Evolutionary conservation across 2,113 vertebrate species (phyloP), one percentile per base, ranked within the genome.

Genomic region (Chroicocephalus ridibundus): DNA sequence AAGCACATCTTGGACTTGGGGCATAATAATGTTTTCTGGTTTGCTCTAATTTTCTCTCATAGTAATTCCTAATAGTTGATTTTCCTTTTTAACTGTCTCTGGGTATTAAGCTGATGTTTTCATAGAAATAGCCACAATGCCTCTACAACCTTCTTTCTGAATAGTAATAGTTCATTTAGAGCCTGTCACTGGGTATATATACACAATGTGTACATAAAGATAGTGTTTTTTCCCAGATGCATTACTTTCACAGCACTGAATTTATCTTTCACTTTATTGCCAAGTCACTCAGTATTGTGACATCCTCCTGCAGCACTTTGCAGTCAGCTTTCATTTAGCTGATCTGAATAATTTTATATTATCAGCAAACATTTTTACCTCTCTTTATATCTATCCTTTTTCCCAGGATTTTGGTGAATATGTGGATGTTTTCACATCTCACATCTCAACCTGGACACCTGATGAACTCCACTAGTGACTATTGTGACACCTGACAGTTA

Each of bases 61-160:
- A 82, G 31, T 61, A 74, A 82, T 68, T 96, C 72, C 51, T 71
- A 92, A 68, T 10, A 75, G 32, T 13, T 95, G 15, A 62, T 78
- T 91, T 96, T 84, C 12, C 6, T 49, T 93, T 96, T 70, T 57
- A 84, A 76, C 17, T 87, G 27, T 95, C 89, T 93, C 77, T 91
- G 44, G 44, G 13, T 93, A 76, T 93, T 96, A 94, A 65, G 38
- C 26, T 76, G 46, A 82, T 84, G 40, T 47, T 87, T 93, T 91
- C 36, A 61, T 20, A 76, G 52, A 93, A 91, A 76, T 52, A 87
- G 21, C 46, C 52, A 75, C 47, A 79, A 40, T 87, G 36, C 6
- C 18, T 84, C 74, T 40, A 60, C 77, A 87, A 2, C 57, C 44
- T 87, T 86, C 32, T 29, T 79, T 93, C 78, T 87, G 81, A 87